Conservation (phyloP, 2,113 vertebrate species). For the Antigone vipio region DNA sequence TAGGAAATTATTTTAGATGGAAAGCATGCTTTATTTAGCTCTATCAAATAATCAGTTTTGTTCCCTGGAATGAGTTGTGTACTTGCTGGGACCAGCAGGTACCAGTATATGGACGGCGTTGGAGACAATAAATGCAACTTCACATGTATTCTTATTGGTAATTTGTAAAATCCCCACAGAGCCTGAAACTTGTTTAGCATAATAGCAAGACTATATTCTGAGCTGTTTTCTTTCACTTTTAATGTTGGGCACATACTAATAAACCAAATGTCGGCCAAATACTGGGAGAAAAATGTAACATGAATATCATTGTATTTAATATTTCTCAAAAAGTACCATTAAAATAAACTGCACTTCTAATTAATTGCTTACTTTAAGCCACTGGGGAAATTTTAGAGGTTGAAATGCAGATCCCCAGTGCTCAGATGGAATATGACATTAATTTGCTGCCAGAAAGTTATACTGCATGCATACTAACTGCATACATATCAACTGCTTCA, state of each 20-base stretch:
- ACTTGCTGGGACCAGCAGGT: slow-evolving; percentile 76
- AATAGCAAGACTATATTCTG: slow-evolving; percentile 91
- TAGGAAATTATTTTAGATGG: slow-evolving; percentile 63
- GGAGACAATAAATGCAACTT: slow-evolving; percentile 89
- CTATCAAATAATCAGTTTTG: slow-evolving; percentile 73
- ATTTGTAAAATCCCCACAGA: slow-evolving; percentile 87
- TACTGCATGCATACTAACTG: slow-evolving; percentile 67
- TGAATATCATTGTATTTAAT: slow-evolving; percentile 80
- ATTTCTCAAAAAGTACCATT: slow-evolving; percentile 78
- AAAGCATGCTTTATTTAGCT: slow-evolving; percentile 73
- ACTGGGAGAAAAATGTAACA: slow-evolving; percentile 73
- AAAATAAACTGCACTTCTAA: slow-evolving; percentile 76
- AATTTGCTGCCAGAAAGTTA: slow-evolving; percentile 71
- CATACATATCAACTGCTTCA: slow-evolving; percentile 58
- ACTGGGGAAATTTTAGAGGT: slow-evolving; percentile 80
- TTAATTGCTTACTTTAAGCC: slow-evolving; percentile 83
- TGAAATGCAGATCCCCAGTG: slow-evolving; percentile 75
- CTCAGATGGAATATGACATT: slow-evolving; percentile 74
- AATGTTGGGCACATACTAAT: slow-evolving; percentile 92
- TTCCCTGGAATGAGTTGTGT: slow-evolving; percentile 68
- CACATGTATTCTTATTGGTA: slow-evolving; percentile 90
- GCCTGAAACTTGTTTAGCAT: slow-evolving; percentile 84
- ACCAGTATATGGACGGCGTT: slow-evolving; percentile 67
- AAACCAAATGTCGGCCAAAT: slow-evolving; percentile 85
- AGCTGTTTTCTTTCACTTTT: slow-evolving; percentile 85